phyloP scores from a whole-genome alignment of 2,888 invertebrate genomes.

The Thymelicus acteon region DNA sequence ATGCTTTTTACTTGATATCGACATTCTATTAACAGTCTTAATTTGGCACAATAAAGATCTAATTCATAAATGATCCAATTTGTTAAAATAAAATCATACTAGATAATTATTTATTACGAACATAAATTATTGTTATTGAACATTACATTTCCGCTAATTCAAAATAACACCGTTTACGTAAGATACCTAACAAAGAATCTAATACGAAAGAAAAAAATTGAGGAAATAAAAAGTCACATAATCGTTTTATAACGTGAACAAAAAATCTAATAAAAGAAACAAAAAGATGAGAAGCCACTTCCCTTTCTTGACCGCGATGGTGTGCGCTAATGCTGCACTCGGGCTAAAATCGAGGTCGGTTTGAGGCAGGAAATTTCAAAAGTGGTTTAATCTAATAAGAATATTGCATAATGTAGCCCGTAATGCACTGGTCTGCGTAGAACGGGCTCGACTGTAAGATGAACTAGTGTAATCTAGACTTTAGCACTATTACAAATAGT shows the following conservation, averaged over 20 bases:
- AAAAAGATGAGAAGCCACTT: slow-evolving; percentile 9
- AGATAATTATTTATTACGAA: background rate
- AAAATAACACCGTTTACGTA: too few relatives aligned
- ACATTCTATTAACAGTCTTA: background rate
- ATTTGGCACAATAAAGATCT: background rate
- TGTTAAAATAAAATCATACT: background rate
- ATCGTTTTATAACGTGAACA: too few relatives aligned
- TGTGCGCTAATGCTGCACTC: background rate
- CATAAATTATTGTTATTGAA: background rate
- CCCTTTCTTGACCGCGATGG: background rate
- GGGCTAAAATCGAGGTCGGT: slow-evolving; percentile 39
- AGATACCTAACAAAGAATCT: too few relatives aligned
- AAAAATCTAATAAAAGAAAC: background rate
- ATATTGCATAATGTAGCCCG: slow-evolving; percentile 37
- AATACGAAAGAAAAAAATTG: too few relatives aligned
- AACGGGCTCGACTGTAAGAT: slow-evolving; percentile 15
- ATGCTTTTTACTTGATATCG: too few relatives aligned
- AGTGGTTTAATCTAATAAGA: slow-evolving; percentile 39
- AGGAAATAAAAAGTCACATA: too few relatives aligned
- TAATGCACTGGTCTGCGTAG: slow-evolving; percentile 28
- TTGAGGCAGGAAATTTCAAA: slow-evolving; percentile 39
- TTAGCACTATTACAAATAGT: background rate
- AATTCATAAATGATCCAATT: background rate
- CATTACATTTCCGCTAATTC: too few relatives aligned
- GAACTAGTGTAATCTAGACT: slow-evolving; percentile 18